These are phyloP conservation scores for Porites cylindrica DNA, from an alignment of 92 coral and sea anemone genomes.

Conservation along the genomic window DNA sequence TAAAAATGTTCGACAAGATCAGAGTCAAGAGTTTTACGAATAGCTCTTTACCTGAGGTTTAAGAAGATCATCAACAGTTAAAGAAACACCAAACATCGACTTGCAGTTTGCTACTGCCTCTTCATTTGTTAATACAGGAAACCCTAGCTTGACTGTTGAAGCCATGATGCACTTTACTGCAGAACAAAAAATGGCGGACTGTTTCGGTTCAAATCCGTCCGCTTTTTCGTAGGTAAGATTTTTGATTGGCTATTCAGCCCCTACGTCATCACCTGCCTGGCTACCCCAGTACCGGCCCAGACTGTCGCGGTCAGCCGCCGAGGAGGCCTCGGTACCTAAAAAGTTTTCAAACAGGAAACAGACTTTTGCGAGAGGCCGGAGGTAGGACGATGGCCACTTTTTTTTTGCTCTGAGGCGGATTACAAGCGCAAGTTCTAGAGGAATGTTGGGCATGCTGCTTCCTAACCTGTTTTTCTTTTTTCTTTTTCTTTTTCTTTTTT, in stretches of 20 bases:
- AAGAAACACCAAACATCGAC: slow-evolving; percentile 72
- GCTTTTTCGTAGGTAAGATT: slow-evolving; percentile 9
- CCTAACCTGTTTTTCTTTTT: too few species aligned
- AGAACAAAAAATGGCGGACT: slow-evolving; percentile 38
- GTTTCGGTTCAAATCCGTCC: slow-evolving; percentile 27
- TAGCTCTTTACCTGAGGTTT: slow-evolving; percentile 71
- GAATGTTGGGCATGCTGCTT: too few species aligned
- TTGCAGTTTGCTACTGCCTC: slow-evolving; percentile 75
- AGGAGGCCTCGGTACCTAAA: too few species aligned
- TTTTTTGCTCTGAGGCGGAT: too few species aligned
- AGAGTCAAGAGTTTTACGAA: background rate
- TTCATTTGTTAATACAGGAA: slow-evolving; percentile 75
- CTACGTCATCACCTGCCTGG: slow-evolving; percentile 12
- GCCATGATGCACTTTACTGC: slow-evolving; percentile 14
- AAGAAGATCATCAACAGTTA: slow-evolving; percentile 72
- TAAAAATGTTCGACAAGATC: too few species aligned
- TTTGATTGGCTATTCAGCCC: slow-evolving; percentile 24
- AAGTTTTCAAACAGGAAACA: too few species aligned
- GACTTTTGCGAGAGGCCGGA: too few species aligned
- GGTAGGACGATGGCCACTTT: too few species aligned
- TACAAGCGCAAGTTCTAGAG: too few species aligned
- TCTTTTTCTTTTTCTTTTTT: too few species aligned
- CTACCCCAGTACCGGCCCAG: too few species aligned
- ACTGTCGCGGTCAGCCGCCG: too few species aligned
- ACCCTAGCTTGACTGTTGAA: slow-evolving; percentile 32